A percentile compares a stretch with the other conserved stretches of the same genome.
Conservation (phyloP, 1,140 invertebrate genomes). For the Brachionus angularis region DNA sequence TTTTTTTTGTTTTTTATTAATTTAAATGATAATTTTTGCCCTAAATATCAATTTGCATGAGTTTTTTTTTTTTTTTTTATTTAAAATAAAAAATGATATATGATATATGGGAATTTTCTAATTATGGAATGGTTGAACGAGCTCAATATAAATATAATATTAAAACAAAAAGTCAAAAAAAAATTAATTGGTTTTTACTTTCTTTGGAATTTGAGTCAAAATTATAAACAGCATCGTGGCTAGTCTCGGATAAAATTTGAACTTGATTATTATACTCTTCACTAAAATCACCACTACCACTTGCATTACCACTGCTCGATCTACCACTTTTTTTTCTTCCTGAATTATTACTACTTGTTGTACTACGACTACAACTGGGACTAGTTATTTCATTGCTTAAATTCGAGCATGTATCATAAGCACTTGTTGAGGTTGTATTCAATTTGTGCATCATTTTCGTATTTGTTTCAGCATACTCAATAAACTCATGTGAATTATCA, state of each 20-base stretch:
- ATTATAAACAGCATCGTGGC: conserved; percentile 12
- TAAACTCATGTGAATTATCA: conserved; percentile 26
- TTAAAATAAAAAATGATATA: no score
- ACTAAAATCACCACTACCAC: conserved; percentile 34
- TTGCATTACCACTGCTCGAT: conserved; percentile 22
- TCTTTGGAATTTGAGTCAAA: conserved; percentile 12
- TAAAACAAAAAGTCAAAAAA: no score
- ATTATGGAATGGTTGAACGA: no score
- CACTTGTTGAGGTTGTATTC: conserved; percentile 37
- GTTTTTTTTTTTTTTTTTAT: no score
- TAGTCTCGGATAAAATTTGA: conserved; percentile 17
- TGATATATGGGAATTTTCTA: no score
- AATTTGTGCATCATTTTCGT: not conserved
- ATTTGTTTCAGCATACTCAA: conserved; percentile 2
- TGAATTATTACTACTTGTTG: conserved; percentile 20
- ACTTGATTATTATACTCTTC: conserved; percentile 23
- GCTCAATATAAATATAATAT: no score
- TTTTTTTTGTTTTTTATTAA: no score
- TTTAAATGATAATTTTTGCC: no score
- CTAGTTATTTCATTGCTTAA: conserved; percentile 14
- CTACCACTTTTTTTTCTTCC: conserved; percentile 9
- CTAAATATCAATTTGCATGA: no score
- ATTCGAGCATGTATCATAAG: conserved; percentile 39
- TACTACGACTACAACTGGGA: not conserved
- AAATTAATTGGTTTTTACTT: not conserved